A percentile compares a stretch with the other conserved stretches of the same genome.
Conservation (phyloP, 2,888 invertebrate species). For the Apotomis betuletana region DNA sequence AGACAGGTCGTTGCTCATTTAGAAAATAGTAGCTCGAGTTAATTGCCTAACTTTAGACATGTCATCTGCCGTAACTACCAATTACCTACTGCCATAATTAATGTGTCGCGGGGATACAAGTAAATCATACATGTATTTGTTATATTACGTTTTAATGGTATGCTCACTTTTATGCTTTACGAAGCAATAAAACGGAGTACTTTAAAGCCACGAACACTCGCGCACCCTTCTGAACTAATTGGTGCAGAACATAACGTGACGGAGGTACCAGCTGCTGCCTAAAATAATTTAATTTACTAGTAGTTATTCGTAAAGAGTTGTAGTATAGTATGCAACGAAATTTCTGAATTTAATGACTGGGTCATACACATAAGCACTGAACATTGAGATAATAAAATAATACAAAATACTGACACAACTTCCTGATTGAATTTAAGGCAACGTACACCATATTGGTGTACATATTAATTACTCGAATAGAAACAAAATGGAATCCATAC, state of each 20-base stretch:
- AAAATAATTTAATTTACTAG: constrained; percentile 10
- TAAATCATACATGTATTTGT: constrained; percentile 33
- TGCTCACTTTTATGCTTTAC: constrained; percentile 14
- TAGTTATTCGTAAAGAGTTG: no score
- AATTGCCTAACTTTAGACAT: constrained; percentile 62
- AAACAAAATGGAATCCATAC: no score
- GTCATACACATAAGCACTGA: no score
- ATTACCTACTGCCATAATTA: constrained; percentile 52
- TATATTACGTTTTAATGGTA: constrained; percentile 26
- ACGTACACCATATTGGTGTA: no score
- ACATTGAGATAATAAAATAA: no score
- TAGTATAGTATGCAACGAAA: no score
- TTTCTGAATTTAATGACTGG: no score
- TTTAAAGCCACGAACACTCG: constrained; percentile 26
- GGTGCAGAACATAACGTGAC: constrained; percentile 27
- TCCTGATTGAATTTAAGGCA: no score
- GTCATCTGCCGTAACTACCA: constrained; percentile 59
- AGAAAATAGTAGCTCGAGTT: constrained; percentile 63
- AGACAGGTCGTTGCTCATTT: constrained; percentile 63
- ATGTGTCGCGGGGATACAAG: constrained; percentile 43
- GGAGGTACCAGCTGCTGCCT: constrained; percentile 6
- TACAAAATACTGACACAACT: no score
- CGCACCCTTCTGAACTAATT: constrained; percentile 35
- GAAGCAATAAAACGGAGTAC: constrained; percentile 30
- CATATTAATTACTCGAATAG: no score